Base-by-base conservation (phyloP, 2,797 vertebrate genomes). In the Lepus townsendii region DNA sequence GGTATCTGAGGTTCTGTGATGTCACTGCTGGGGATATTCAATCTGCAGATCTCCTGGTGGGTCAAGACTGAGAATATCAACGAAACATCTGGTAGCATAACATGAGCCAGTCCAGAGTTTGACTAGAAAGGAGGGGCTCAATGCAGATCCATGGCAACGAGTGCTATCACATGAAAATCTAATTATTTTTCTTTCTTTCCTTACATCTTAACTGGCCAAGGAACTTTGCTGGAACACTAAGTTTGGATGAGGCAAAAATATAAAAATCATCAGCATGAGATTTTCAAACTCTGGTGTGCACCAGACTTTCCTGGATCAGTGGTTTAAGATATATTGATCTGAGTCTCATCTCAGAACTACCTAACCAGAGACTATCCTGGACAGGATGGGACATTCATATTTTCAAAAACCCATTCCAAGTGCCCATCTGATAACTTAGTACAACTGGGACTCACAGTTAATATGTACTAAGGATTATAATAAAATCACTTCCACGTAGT, bases 191-290 rank as follows among this genome's bases (percentile, higher is more conserved):
- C 50, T 87, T 17, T 94, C 38, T 76, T 17, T 78, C 38, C 88
- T 83, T 68, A 60, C 9, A 30, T 57, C 60, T 88, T 78, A 88
- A 91, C 5, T 89, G 22, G 54, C 11, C 47, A 89, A 27, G 35
- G 42, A 80, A 79, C 72, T 22, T 86, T 93, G 20, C 5, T 83
- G 24, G 54, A 88, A 86, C 2, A 63, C 20, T 62, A 77, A 78
- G 13, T 30, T 65, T 50, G n/a, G 38, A 95, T 92, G 26, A 26
- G 38, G 5, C 13, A 32, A 57, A 50, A 60, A 60, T 75, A 54
- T 78, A 26, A 88, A 87, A 69, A 65, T 82, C 27, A 85, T 60
- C 68, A 84, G 42, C 20, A 35, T 78, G 47, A 75, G 50, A 86
- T 54, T 93, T 83, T 80, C 52, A 2, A 85, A 65, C 22, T 75